Percentiles rank a stretch among this genome's conserved stretches.
Evolutionary conservation across 1,140 invertebrate genomes (phyloP).

Genomic region (Lucilia cuprina): DNA sequence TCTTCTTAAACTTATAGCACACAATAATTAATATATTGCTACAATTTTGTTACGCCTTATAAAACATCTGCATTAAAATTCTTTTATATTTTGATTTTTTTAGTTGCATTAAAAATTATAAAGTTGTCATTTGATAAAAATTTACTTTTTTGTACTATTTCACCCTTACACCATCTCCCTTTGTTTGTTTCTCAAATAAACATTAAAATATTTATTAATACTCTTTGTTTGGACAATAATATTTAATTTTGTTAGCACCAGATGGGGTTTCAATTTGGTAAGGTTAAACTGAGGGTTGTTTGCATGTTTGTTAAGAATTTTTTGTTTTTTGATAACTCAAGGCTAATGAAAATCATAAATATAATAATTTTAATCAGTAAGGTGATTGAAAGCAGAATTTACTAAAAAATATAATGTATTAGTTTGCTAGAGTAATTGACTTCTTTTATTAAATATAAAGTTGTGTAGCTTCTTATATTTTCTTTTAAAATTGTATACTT

Average conservation of each 20-base stretch:
- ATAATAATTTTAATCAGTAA: not conserved
- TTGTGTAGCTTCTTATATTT: no score
- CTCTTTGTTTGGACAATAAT: not conserved
- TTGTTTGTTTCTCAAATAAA: not conserved
- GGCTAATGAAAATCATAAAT: not conserved
- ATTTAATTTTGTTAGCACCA: not conserved
- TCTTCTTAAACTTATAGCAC: not conserved
- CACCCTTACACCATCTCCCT: no score
- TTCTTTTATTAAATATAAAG: no score
- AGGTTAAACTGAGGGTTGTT: no score
- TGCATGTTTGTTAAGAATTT: no score
- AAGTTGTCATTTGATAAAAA: not conserved
- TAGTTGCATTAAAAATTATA: not conserved
- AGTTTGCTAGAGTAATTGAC: no score
- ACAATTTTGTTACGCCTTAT: not conserved
- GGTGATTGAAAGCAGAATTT: no score
- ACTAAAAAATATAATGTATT: no score
- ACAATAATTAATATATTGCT: not conserved
- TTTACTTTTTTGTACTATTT: no score
- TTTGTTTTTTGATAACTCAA: not conserved
- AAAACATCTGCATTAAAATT: not conserved
- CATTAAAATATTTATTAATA: not conserved
- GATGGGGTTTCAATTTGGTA: not conserved
- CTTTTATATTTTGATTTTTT: not conserved
- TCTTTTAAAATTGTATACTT: no score